Evolutionary conservation across 2,113 vertebrate species (phyloP).

Genomic region (Balaeniceps rex): DNA sequence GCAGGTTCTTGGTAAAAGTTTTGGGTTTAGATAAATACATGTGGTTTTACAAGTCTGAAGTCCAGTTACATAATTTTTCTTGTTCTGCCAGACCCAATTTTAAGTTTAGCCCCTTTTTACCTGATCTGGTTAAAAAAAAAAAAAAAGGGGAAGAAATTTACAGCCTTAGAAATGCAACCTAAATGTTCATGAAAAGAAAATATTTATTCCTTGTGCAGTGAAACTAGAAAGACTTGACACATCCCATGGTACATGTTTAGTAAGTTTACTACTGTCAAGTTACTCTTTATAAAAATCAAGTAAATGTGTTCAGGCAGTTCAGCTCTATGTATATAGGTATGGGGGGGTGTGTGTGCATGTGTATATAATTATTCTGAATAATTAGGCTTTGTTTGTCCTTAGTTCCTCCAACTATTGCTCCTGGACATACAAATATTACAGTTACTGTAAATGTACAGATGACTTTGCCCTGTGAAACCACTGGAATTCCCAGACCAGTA

Average conservation of each 20-base stretch:
- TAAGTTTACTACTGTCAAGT: not conserved
- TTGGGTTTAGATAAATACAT: not conserved
- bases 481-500: conserved; percentile 88
- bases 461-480: conserved; percentile 88
- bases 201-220: not conserved
- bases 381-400: conserved; percentile 1
- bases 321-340: not conserved
- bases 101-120: not conserved
- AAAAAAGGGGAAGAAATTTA: not conserved
- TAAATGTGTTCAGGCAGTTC: not conserved
- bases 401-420: conserved; percentile 86
- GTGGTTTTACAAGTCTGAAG: not conserved
- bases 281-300: not conserved
- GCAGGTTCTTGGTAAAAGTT: conserved; percentile 84
- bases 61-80: not conserved
- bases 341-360: not conserved
- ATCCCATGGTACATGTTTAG: not conserved
- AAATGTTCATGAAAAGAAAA: not conserved
- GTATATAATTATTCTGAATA: not conserved
- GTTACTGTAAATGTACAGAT: conserved; percentile 91
- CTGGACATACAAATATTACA: conserved; percentile 80
- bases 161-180: not conserved
- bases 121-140: not conserved
- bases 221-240: not conserved
- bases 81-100: not conserved